These are phyloP conservation scores for Chiridota heheva DNA, from an alignment of 35 echinoderm and acorn worm genomes.

Conservation along the genomic window DNA sequence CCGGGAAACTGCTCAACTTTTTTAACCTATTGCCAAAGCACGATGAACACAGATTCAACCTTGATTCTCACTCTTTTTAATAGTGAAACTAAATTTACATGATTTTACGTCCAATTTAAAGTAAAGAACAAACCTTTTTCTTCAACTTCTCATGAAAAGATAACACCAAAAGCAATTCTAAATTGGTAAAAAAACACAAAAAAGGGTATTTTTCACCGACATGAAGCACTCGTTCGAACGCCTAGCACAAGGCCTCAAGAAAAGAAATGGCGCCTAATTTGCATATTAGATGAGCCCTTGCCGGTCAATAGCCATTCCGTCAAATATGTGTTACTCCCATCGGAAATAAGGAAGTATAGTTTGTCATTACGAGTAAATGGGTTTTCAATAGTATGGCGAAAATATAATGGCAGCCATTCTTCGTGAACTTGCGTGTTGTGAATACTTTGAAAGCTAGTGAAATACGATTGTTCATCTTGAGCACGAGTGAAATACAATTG, in stretches of 20 bases:
- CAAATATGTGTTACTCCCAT: constrained; percentile 12
- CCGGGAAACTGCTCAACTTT: no score
- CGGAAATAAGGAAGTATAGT: no score
- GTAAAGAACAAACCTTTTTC: constrained; percentile 60
- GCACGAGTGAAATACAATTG: no score
- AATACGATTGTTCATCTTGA: no score
- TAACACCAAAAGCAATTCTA: constrained; percentile 18
- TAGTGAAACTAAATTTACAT: constrained; percentile 19
- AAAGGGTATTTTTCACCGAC: constrained; percentile 17
- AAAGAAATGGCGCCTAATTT: constrained; percentile 63
- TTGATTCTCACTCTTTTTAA: neutral
- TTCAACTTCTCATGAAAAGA: neutral
- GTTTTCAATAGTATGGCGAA: no score
- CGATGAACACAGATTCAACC: neutral
- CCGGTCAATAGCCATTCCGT: constrained; percentile 22
- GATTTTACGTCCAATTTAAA: constrained; percentile 25
- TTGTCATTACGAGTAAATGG: no score
- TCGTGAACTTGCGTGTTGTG: no score
- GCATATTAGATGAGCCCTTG: constrained; percentile 53
- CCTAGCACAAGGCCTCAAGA: constrained; percentile 3
- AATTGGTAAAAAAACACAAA: constrained; percentile 29
- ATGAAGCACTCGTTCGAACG: neutral
- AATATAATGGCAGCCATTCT: no score
- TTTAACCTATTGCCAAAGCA: no score
- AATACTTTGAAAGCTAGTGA: no score